These are phyloP conservation scores for Penelope pileata DNA, from an alignment of 2,113 vertebrate genomes.

Conservation along the genomic window DNA sequence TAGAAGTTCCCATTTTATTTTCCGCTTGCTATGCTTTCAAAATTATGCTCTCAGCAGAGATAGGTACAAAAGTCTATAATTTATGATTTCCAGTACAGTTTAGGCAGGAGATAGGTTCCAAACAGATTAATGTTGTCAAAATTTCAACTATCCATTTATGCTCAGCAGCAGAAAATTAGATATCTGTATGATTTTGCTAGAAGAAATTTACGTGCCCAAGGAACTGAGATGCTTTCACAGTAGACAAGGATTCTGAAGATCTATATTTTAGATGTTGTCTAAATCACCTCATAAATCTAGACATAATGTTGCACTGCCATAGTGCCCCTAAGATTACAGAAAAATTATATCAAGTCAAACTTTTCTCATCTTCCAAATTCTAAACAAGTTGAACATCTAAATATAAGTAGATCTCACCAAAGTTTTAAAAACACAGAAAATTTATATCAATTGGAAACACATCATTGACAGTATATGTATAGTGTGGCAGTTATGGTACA, in stretches of 20 bases:
- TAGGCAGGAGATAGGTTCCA: not conserved
- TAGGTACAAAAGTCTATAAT: conserved; percentile 26
- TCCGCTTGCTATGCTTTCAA: not conserved
- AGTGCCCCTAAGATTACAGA: not conserved
- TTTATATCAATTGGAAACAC: not conserved
- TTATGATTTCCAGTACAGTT: not conserved
- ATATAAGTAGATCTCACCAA: not conserved
- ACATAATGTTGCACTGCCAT: not conserved
- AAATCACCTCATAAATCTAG: not conserved
- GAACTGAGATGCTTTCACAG: not conserved
- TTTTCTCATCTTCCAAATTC: conserved; percentile 3
- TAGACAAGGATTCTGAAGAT: not conserved
- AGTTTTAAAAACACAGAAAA: not conserved
- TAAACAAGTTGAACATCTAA: not conserved
- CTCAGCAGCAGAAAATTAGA: not conserved
- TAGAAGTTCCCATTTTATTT: conserved; percentile 2
- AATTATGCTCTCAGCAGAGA: not conserved
- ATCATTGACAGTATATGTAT: not conserved
- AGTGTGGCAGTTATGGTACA: too few relatives aligned
- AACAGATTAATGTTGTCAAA: conserved; percentile 32
- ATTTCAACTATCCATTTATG: conserved; percentile 9
- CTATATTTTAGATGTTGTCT: not conserved
- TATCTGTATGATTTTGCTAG: not conserved
- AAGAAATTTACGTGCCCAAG: not conserved
- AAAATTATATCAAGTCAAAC: not conserved